A percentile compares a stretch with the other conserved stretches of the same genome.
These are phyloP conservation scores for Chesias legatella DNA, from an alignment of 2,888 invertebrate genomes.

Conservation along the genomic window DNA sequence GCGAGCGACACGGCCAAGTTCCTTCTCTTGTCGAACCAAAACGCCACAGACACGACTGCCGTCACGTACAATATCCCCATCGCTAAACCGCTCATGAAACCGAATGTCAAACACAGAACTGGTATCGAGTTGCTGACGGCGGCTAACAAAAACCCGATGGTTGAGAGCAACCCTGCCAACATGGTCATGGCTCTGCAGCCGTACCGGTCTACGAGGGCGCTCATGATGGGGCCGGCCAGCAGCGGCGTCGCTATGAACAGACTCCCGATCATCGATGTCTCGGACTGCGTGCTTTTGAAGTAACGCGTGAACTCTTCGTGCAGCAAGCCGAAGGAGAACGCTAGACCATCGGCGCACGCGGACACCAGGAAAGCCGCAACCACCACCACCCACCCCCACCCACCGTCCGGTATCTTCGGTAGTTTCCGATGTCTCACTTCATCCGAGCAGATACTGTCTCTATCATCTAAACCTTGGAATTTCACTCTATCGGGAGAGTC, in stretches of 20 bases:
- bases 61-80: constrained; percentile 92
- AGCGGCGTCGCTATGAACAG: constrained; percentile 94
- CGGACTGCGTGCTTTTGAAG: constrained; percentile 89
- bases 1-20: constrained; percentile 92
- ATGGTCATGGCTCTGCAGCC: constrained; percentile 89
- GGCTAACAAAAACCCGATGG: constrained; percentile 87
- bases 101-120: constrained; percentile 90
- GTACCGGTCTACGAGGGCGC: constrained; percentile 90
- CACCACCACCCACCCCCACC: constrained; percentile 95
- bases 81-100: constrained; percentile 89
- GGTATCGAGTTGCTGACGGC: constrained; percentile 85
- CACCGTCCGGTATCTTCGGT: constrained; percentile 88
- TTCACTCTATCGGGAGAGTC: constrained; percentile 65
- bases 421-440: constrained; percentile 56
- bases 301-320: constrained; percentile 89
- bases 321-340: constrained; percentile 94
- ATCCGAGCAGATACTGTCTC: constrained; percentile 66
- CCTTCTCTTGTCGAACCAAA: constrained; percentile 94
- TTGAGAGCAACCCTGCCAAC: constrained; percentile 85
- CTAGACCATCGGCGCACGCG: constrained; percentile 94
- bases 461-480: constrained; percentile 69
- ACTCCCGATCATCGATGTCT: constrained; percentile 93
- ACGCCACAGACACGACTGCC: constrained; percentile 93
- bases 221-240: constrained; percentile 90
- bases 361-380: constrained; percentile 91